Conservation (phyloP, 2,113 vertebrate species). For the Cynocephalus volans region DNA sequence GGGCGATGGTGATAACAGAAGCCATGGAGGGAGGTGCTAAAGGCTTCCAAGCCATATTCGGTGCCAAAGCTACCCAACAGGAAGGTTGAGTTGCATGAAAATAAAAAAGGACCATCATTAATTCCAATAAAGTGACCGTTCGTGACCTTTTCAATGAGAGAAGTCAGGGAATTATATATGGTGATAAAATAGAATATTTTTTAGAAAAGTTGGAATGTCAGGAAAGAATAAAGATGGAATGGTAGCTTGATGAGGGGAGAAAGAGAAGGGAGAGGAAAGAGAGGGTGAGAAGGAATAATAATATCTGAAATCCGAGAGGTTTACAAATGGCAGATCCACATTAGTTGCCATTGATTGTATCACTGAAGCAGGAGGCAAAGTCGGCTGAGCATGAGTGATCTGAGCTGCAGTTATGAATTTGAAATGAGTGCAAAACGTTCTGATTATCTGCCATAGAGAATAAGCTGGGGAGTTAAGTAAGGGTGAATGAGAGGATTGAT, state of each 20-base stretch:
- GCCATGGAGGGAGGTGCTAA: background rate
- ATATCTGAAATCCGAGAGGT: background rate
- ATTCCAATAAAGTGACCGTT: background rate
- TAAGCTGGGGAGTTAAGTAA: background rate
- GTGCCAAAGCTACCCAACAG: background rate
- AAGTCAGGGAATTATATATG: background rate
- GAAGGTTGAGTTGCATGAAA: background rate
- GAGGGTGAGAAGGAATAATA: too few relatives aligned
- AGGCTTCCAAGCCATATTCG: background rate
- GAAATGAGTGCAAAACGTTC: background rate
- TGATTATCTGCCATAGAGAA: background rate
- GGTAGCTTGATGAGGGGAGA: background rate
- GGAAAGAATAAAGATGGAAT: background rate
- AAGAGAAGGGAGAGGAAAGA: background rate
- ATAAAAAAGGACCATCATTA: background rate
- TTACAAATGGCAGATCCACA: background rate
- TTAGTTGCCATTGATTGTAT: background rate
- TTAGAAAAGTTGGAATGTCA: background rate
- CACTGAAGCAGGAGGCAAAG: background rate
- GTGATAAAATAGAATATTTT: background rate
- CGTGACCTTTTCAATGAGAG: background rate
- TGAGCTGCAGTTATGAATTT: background rate
- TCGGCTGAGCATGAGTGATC: background rate
- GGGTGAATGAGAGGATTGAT: slow-evolving; percentile 32
- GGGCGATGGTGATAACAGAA: background rate